Base-by-base conservation (phyloP, 2,888 invertebrate species). In the Pristionchus fissidentatus region DNA sequence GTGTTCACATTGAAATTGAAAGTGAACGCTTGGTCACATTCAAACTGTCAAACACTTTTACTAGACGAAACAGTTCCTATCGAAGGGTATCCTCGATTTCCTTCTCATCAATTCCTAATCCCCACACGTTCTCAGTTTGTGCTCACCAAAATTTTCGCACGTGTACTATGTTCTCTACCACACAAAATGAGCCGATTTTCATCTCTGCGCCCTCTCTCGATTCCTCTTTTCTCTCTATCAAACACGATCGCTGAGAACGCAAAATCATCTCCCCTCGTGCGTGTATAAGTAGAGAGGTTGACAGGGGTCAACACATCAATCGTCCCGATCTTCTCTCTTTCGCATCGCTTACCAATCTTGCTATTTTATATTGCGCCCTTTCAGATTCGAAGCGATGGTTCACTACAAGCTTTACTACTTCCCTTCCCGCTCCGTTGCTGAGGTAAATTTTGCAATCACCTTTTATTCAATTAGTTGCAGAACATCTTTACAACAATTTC, bases 371-470 rank as follows among this genome's bases (percentile, higher is more conserved):
- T n/a, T 35, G 5, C 29, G 1, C 8, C 13, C 10, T 29, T 66
- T n/a, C 43, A 70, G 70, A 43, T 19, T 38, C 38, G 29, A 38
- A n/a, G n/a, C 70, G 26, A 70, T 70, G 70, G 70, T 70, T 70
- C 70, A 70, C 70, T 70, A 70, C 70, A 70, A 70, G 43, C 70
- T 70, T 26, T 70, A 70, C 70, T 70, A 70, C 70, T 70, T 70
- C 70, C 70, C 70, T 32, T 70, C 70, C 38, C 70, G 70, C 26
- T 70, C 70, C 2, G 70, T 70, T 26, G 70, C 70, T 3, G 70
- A 70, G 70, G 70, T 70, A n/a, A 4, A n/a, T 5, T 66, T 38
- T 66, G 3, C 38, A 38, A 22, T 1, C n/a, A 19, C 62, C 3
- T 35, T 38, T 55, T 55, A 22, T 55, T 19, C 10, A 55, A 55